A percentile compares a stretch with the other conserved stretches of the same genome.
These are phyloP conservation scores for Glossosoma conforme DNA, from an alignment of 1,140 invertebrate species.

Conservation along the genomic window DNA sequence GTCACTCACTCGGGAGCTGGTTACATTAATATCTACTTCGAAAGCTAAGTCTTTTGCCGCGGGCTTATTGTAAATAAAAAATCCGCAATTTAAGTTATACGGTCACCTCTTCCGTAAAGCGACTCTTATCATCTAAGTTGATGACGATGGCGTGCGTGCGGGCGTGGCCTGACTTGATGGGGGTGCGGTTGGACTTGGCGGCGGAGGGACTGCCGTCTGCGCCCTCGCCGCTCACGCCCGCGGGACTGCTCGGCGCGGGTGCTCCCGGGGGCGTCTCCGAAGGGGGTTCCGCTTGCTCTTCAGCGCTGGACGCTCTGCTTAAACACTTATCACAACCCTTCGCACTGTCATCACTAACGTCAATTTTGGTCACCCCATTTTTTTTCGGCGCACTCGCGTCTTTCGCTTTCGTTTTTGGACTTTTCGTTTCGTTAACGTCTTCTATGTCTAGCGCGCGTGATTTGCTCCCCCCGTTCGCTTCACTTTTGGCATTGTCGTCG, in stretches of 20 bases:
- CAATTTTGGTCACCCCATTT: constrained; percentile 6
- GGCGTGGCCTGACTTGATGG: constrained; percentile 59
- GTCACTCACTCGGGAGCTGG: no score
- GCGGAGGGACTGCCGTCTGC: constrained; percentile 20
- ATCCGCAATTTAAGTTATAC: constrained; percentile 48
- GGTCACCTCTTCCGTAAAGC: constrained; percentile 75
- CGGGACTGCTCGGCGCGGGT: background rate
- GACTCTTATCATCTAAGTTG: constrained; percentile 71
- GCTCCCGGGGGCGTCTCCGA: no score
- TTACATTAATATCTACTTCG: no score
- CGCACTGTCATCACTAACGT: constrained; percentile 4
- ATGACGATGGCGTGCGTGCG: constrained; percentile 69
- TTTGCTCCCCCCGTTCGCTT: constrained; percentile 31
- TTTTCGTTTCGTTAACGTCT: constrained; percentile 10
- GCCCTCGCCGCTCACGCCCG: constrained; percentile 4
- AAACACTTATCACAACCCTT: constrained; percentile 37
- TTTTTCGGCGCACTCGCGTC: constrained; percentile 8
- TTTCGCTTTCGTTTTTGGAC: constrained; percentile 19
- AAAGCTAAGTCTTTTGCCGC: background rate
- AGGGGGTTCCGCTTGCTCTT: constrained; percentile 25
- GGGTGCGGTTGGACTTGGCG: constrained; percentile 19
- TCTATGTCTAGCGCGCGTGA: constrained; percentile 13
- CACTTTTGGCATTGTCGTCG: constrained; percentile 31
- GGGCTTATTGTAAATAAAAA: no score
- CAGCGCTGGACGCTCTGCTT: constrained; percentile 20